These are phyloP conservation scores for Porites lutea DNA, from an alignment of 64 coral and sea anemone genomes.

Conservation along the genomic window DNA sequence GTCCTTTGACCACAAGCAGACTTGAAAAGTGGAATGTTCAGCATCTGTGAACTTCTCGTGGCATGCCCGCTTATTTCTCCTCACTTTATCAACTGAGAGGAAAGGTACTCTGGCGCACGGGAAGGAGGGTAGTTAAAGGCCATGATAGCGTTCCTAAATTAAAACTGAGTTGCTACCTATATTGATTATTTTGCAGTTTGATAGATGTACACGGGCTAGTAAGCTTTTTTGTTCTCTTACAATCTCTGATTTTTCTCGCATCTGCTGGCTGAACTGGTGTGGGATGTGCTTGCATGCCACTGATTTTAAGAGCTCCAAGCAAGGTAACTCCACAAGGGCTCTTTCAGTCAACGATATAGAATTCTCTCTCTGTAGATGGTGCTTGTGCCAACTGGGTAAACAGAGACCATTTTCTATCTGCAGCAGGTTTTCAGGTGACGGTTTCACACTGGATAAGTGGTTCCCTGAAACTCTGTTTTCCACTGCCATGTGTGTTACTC, in stretches of 20 bases:
- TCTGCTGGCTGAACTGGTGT: slow-evolving; percentile 26
- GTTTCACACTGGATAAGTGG: slow-evolving; percentile 2
- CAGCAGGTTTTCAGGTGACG: not conserved
- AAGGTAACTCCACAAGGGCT: slow-evolving; percentile 40
- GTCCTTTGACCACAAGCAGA: too few species aligned
- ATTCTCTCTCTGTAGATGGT: slow-evolving; percentile 2
- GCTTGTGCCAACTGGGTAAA: not conserved
- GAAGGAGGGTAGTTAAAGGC: too few species aligned
- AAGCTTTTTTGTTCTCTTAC: too few species aligned
- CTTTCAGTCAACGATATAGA: slow-evolving; percentile 5
- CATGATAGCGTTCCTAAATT: too few species aligned
- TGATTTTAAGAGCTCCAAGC: slow-evolving; percentile 20
- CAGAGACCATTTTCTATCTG: slow-evolving; percentile 32
- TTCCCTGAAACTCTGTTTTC: slow-evolving; percentile 51
- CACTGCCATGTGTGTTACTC: slow-evolving; percentile 22
- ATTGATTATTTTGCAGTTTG: too few species aligned
- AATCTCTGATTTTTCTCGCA: slow-evolving; percentile 31
- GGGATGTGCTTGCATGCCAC: slow-evolving; percentile 34
- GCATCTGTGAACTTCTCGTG: too few species aligned
- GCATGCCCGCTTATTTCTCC: too few species aligned
- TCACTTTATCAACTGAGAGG: too few species aligned
- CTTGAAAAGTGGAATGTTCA: too few species aligned
- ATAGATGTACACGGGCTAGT: too few species aligned
- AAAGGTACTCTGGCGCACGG: too few species aligned
- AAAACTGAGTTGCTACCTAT: too few species aligned